phyloP scores from a whole-genome alignment of 2,888 invertebrate genomes.

The Eristalis pertinax region DNA sequence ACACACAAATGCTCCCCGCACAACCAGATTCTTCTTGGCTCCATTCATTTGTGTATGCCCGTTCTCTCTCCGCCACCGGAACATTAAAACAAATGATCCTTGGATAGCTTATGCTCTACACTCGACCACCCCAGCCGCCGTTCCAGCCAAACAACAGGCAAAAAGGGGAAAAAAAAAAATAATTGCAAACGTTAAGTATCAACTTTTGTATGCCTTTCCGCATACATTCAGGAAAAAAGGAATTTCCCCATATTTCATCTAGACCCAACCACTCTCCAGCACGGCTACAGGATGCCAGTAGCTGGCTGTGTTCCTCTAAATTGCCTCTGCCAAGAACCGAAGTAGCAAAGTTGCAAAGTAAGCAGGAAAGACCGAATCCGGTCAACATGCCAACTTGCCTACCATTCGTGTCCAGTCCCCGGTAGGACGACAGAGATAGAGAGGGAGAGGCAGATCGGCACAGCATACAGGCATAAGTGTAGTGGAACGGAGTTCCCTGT shows the following conservation, averaged over 20 bases:
- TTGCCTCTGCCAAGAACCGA: constrained; percentile 45
- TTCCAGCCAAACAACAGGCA: background rate
- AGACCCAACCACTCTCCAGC: constrained; percentile 30
- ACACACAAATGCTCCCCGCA: background rate
- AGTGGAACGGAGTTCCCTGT: constrained; percentile 60
- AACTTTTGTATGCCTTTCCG: constrained; percentile 67
- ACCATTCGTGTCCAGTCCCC: too few species aligned
- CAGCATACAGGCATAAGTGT: constrained; percentile 43
- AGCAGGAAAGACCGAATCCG: constrained; percentile 65
- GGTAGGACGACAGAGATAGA: background rate
- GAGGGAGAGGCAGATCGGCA: background rate
- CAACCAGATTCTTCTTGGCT: constrained; percentile 9
- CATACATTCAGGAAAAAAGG: constrained; percentile 42
- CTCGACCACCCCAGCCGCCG: background rate
- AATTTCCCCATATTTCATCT: constrained; percentile 44
- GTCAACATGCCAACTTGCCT: constrained; percentile 55
- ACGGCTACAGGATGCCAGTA: constrained; percentile 40
- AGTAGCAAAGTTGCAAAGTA: constrained; percentile 49
- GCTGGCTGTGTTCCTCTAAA: constrained; percentile 45
- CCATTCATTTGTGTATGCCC: constrained; percentile 22
- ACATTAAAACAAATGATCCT: constrained; percentile 65
- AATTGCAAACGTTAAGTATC: constrained; percentile 70
- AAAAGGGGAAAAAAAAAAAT: constrained; percentile 43
- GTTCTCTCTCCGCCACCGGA: background rate
- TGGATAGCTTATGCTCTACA: constrained; percentile 18